A percentile compares a stretch with the other conserved stretches of the same genome.
phyloP scores from a whole-genome alignment of 2,113 vertebrate species.

The Odontesthes bonariensis region DNA sequence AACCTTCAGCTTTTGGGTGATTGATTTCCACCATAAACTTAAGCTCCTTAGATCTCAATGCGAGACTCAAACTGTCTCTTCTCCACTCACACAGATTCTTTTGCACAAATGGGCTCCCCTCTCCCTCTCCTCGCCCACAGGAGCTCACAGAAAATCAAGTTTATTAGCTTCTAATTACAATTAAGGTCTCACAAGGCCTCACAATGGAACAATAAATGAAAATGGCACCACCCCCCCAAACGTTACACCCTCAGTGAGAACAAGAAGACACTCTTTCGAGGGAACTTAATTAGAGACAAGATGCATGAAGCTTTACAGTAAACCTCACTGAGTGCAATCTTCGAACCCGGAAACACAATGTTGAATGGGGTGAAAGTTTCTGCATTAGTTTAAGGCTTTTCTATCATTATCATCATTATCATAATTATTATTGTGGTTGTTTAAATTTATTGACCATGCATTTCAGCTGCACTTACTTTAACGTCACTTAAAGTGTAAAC shows the following conservation, averaged over 20 bases:
- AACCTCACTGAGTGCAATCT: slow-evolving; percentile 31
- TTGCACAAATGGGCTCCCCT: slow-evolving; percentile 34
- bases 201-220: slow-evolving; percentile 64
- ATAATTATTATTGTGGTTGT: too few species aligned
- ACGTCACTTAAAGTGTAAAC: too few species aligned
- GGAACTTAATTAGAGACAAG: slow-evolving; percentile 54
- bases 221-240: slow-evolving; percentile 35
- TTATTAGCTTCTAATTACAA: slow-evolving; percentile 73
- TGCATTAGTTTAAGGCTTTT: background rate
- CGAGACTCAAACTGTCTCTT: slow-evolving; percentile 5
- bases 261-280: slow-evolving; percentile 12
- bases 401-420: too few species aligned
- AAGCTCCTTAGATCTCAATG: slow-evolving; percentile 6
- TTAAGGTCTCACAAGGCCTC: slow-evolving; percentile 66
- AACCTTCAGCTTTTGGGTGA: slow-evolving; percentile 8
- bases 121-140: slow-evolving; percentile 45
- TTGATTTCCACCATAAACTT: slow-evolving; percentile 10
- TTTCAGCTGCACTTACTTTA: too few species aligned
- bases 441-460: too few species aligned
- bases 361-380: background rate
- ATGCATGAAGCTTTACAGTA: slow-evolving; percentile 12
- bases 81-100: slow-evolving; percentile 15
- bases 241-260: slow-evolving; percentile 43
- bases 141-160: slow-evolving; percentile 70
- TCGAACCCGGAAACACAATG: background rate